Evolutionary conservation across 1,140 invertebrate species (phyloP), one percentile per base, ranked within the genome.

Genomic region (Magallana ariakensis): DNA sequence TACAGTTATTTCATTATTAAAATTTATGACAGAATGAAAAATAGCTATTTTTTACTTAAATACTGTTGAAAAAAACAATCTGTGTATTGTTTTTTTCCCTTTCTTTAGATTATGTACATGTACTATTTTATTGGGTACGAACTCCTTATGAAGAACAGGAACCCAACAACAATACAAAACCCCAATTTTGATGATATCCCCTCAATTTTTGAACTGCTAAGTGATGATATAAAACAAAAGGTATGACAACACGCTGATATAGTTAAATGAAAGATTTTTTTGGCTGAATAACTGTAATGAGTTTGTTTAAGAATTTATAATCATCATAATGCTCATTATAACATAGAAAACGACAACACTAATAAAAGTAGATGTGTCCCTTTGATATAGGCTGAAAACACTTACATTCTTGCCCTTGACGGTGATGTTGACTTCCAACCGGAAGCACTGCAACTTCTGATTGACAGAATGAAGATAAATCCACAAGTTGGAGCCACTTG

Each of bases 51-150:
- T 46, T 46, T 46, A 1, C 5, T 2, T 46, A 46, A 46, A 46
- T 46, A 5, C 33, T 46, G 33, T 46, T 46, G 33, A 46, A 46
- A 46, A 4, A 46, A 46, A 5, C 33, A 46, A 5, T 46, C 5
- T 46, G 33, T 46, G 5, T 46, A 11, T 46, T 4, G 1, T 1
- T 1, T 46, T 46, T 58, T 19, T 83, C 5, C 58, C 53, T 80
- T 85, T n/a, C 83, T 89, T 26, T 83, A 95, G 95, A 95, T 96
- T 3, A 96, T 96, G 96, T 96, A 96, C 92, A 96, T 96, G 95
- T 96, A 96, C 90, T 96, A 96, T 89, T 91, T 96, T 16, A 94
- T 96, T 16, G 96, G 96, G 0, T 95, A 95, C 88, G 92, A 94
- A 54, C 92, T 96, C 26, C 94, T 96, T 54, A 82, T 86, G 82